Percentiles rank a stretch among this genome's conserved stretches.
phyloP scores from a whole-genome alignment of 2,888 invertebrate species.

The Metallyticus violacea region DNA sequence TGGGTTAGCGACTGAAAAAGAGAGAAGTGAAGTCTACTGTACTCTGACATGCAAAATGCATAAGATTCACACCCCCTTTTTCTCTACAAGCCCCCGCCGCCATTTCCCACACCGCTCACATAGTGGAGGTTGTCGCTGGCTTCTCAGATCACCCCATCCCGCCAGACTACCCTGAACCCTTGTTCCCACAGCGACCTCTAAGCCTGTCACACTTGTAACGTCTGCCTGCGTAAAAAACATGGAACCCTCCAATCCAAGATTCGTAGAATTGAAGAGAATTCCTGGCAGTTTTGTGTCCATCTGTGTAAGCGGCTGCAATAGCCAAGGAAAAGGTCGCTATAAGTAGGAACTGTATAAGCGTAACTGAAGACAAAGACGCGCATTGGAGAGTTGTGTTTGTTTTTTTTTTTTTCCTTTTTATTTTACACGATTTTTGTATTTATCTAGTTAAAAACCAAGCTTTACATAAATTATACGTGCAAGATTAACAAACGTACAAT shows the following conservation, averaged over 20 bases:
- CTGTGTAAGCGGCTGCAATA: not conserved
- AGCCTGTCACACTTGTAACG: not conserved
- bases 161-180: not conserved
- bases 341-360: too few relatives aligned
- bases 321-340: not conserved
- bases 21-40: slow-evolving; percentile 4
- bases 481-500: too few relatives aligned
- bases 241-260: not conserved
- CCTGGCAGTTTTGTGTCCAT: not conserved
- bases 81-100: not conserved
- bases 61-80: slow-evolving; percentile 23
- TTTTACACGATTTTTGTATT: too few relatives aligned
- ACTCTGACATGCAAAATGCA: slow-evolving; percentile 32
- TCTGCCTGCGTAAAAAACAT: not conserved
- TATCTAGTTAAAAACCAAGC: too few relatives aligned
- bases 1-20: slow-evolving; percentile 23
- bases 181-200: slow-evolving; percentile 8
- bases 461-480: too few relatives aligned
- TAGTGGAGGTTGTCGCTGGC: too few relatives aligned
- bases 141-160: not conserved
- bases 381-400: too few relatives aligned
- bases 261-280: not conserved
- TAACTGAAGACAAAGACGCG: too few relatives aligned
- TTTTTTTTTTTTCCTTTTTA: too few relatives aligned
- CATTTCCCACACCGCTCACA: not conserved